phyloP scores from a whole-genome alignment of 30 jellyfish, hydroid and myxozoan species.

The Pseudorhiza aurosa region DNA sequence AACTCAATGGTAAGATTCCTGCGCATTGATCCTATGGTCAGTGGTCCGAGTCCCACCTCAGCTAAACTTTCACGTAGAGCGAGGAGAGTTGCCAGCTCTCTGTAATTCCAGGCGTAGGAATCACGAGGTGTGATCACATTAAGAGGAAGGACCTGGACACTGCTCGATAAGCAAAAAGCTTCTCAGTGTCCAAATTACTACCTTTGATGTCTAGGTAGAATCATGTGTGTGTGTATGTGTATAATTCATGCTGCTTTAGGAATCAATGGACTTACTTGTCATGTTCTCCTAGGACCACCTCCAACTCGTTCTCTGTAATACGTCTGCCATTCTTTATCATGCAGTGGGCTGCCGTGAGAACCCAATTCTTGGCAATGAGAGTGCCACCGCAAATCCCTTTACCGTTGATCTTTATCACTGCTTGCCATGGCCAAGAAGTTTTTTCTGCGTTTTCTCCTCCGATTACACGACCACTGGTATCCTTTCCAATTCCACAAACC shows the following conservation, averaged over 20 bases:
- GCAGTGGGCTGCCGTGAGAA: slow-evolving; percentile 77
- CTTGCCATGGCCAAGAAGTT: slow-evolving; percentile 89
- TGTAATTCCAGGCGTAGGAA: too few relatives aligned
- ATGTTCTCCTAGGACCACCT: slow-evolving; percentile 67
- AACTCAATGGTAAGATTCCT: too few relatives aligned
- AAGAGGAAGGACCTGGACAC: too few relatives aligned
- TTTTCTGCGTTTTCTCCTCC: slow-evolving; percentile 66
- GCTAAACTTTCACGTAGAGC: too few relatives aligned
- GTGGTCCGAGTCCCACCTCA: too few relatives aligned
- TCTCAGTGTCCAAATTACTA: too few relatives aligned
- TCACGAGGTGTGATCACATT: too few relatives aligned
- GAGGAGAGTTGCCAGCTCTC: too few relatives aligned
- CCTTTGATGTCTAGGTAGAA: too few relatives aligned
- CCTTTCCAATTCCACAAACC: slow-evolving; percentile 50
- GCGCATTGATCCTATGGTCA: too few relatives aligned
- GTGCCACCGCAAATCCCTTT: slow-evolving; percentile 70
- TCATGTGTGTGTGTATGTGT: background rate
- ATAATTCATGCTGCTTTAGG: too few relatives aligned
- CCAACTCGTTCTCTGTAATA: slow-evolving; percentile 1
- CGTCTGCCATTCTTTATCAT: background rate
- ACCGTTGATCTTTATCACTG: slow-evolving; percentile 13
- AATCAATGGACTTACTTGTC: slow-evolving; percentile 24
- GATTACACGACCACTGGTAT: slow-evolving; percentile 51
- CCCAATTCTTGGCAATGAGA: slow-evolving; percentile 55
- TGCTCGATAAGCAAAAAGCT: too few relatives aligned